Evolutionary conservation across 2,113 vertebrate species (phyloP).

Genomic region (Heterotilapia buettikoferi): DNA sequence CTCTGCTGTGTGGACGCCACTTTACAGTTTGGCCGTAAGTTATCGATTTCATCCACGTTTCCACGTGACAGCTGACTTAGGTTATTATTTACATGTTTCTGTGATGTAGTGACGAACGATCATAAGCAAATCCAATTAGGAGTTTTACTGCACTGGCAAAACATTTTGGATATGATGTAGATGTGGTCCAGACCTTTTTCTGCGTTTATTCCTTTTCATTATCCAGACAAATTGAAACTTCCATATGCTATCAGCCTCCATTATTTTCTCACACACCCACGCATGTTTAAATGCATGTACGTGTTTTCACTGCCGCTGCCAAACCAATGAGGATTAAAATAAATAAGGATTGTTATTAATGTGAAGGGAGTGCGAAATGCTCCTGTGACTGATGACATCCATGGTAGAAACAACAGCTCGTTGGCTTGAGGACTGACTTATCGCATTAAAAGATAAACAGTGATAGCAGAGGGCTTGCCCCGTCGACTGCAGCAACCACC

Average conservation of each 20-base stretch:
- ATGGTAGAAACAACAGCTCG: conserved; percentile 25
- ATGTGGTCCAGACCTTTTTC: background rate
- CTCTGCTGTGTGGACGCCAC: background rate
- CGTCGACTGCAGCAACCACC: background rate
- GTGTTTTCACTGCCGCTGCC: background rate
- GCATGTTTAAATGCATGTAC: background rate
- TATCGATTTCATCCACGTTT: background rate
- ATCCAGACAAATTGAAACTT: background rate
- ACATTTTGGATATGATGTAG: background rate
- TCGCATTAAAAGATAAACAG: conserved; percentile 31
- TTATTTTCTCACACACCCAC: background rate
- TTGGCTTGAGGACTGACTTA: conserved; percentile 28
- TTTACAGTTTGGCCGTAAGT: background rate
- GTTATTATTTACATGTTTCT: background rate
- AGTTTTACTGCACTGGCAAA: background rate
- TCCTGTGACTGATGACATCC: conserved; percentile 29
- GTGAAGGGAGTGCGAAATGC: conserved; percentile 20
- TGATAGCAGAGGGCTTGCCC: background rate
- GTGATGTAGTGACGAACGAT: background rate
- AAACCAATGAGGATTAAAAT: background rate
- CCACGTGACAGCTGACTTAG: background rate
- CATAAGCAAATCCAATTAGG: too few relatives aligned
- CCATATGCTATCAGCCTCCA: background rate
- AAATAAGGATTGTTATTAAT: conserved; percentile 34
- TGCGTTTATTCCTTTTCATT: background rate